A percentile compares a stretch with the other conserved stretches of the same genome.
Evolutionary conservation across 2,797 vertebrate genomes (phyloP).

Genomic region (Pangasius sanitwongsei): DNA sequence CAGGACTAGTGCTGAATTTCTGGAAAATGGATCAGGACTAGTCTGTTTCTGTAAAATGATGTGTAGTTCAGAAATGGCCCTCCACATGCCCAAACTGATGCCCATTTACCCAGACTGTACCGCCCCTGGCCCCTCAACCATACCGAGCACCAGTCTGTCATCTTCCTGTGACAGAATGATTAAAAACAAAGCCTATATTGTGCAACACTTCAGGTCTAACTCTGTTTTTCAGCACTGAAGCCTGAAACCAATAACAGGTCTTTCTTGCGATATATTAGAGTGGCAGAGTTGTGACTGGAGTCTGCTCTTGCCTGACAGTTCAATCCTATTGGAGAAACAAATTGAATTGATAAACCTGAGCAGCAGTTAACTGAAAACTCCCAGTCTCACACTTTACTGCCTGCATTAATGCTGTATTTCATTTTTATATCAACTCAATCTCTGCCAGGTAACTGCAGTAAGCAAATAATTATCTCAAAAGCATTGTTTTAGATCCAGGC

Average conservation of each 20-base stretch:
- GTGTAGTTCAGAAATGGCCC: neutral
- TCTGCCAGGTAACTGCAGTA: neutral
- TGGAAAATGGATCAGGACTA: neutral
- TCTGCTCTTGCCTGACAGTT: slow-evolving; percentile 10
- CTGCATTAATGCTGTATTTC: neutral
- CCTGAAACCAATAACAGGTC: slow-evolving; percentile 6
- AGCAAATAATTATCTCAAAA: neutral
- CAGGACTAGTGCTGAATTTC: neutral
- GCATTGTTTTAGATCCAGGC: neutral
- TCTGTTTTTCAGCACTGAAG: slow-evolving; percentile 2
- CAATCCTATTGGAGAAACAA: neutral
- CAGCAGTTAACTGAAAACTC: neutral
- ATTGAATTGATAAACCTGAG: slow-evolving; percentile 15
- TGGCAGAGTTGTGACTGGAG: neutral
- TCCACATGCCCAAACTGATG: neutral
- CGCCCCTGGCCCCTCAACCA: slow-evolving; percentile 34
- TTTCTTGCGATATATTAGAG: slow-evolving; percentile 17
- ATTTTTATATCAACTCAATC: neutral
- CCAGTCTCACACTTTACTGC: neutral
- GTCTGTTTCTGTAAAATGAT: neutral
- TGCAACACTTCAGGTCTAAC: neutral
- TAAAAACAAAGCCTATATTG: slow-evolving; percentile 47
- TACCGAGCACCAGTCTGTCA: slow-evolving; percentile 51
- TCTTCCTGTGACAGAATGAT: slow-evolving; percentile 48
- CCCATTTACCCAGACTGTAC: slow-evolving; percentile 21